Base-by-base conservation (phyloP, 2,113 vertebrate genomes). In the Hyperopisus bebe region DNA sequence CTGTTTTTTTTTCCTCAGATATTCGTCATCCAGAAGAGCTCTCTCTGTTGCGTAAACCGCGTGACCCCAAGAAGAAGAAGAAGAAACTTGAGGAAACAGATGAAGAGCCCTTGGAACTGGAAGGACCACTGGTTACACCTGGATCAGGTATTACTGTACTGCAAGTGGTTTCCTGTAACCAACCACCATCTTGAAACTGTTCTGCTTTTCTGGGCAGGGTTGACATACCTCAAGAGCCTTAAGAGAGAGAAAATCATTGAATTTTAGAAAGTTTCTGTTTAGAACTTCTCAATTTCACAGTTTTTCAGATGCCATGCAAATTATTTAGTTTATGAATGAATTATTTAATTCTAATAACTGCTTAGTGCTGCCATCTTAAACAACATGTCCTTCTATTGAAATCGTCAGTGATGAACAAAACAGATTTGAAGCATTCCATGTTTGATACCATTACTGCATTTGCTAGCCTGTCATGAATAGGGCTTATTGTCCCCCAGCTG, bases 31-130 rank as follows among this genome's bases (percentile, higher is more conserved):
- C 98, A 82, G 98, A 99, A 95, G 98, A 99, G 92, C 96, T 99
- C 84, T 99, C 98, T 90, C 96, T 99, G 83, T 95, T 99, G 93
- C 97, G 98, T 92, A 99, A 99, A 94, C 98, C 98, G 89, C 96
- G 97, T 91, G 98, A 99, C 95, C 98, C 98, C 0, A 98, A 98
- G 3, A 99, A 99, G 97, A 99, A 99, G 94, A 99, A 99, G 97
- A 99, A 99, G 97, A 99, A 99, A 95, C 96, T 98, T 91, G 98
- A 99, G 88, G 98, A 98, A 17, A 95, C 92, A 0, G 98, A 99
- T 92, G 98, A 99, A 4, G 98, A 98, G 3, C 95, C 97, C 17
- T 95, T 98, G 46, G 97, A 99, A 92, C 92, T 99, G 91, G 98
- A 99, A 92, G 98, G 98, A 74, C 98, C 98, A 0, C 95, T 99